Conservation (phyloP, 2,113 vertebrate species). For the Vicugna pacos region DNA sequence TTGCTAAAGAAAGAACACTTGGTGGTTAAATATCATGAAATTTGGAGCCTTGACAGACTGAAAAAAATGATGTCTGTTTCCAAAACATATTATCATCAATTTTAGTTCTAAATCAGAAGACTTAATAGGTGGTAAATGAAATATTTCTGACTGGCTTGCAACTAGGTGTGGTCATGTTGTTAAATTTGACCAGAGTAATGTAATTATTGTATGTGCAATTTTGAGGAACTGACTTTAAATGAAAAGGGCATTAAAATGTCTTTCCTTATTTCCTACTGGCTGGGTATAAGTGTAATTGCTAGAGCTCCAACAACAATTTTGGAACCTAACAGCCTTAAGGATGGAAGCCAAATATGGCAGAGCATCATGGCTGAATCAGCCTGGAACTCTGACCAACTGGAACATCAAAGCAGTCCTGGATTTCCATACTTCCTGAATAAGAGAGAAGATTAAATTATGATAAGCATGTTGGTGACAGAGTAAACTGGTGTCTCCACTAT, state of each 20-base stretch:
- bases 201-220: neutral
- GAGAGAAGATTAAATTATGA: neutral
- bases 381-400: neutral
- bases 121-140: neutral
- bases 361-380: neutral
- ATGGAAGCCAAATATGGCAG: neutral
- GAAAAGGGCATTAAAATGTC: neutral
- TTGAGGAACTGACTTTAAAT: neutral
- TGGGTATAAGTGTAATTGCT: neutral
- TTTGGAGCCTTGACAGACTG: neutral
- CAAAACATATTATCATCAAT: neutral
- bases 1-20: neutral
- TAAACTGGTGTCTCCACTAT: too few relatives aligned
- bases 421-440: neutral
- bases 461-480: too few relatives aligned
- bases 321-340: too few relatives aligned
- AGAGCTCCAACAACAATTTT: neutral
- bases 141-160: neutral
- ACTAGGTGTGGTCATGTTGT: neutral
- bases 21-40: neutral
- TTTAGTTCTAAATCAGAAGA: neutral
- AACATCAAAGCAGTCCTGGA: neutral
- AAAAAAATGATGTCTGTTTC: neutral
- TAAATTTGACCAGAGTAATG: neutral
- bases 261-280: neutral